Evolutionary conservation across 1,140 invertebrate species (phyloP), one percentile per base, ranked within the genome.

Genomic region (Portunus trituberculatus): DNA sequence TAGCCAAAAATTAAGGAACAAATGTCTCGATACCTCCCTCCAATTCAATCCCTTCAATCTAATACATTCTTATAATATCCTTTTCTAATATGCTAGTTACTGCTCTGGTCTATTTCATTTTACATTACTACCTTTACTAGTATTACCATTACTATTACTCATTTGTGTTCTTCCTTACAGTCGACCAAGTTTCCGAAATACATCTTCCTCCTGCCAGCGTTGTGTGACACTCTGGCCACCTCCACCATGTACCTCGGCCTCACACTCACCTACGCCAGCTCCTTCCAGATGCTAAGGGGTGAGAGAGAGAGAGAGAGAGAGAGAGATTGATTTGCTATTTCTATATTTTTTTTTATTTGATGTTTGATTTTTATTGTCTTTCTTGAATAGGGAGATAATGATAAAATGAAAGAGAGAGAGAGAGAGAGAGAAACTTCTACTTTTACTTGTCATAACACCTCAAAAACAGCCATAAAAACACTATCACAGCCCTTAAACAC

Each of bases 231-330:
- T 97, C 31, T 96, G 59, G 97, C 96, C 4, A 97, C 97, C 39
- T 97, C 97, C 0, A 96, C 97, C 0, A 97, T 98, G 97, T 98
- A 98, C 96, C 97, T 98, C 93, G 98, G 97, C 12, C 97, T 99
- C 28, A 99, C 98, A 96, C 97, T 99, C 96, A 99, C 99, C 0
- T 99, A 98, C 97, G 98, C 98, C 0, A 99, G 98, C 93, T 99
- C 99, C 96, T 99, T 99, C 97, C 99, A 99, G 97, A 99, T 99
- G 99, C 98, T 99, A 96, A 97, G 99, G 97, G 99, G 98, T 98
- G 88, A 31, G 29, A 28, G 76, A 39, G 31, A 28, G 25, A 14
- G 52, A n/a, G 32, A 48, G 28, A 93, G 31, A 4, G 16, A 48
- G 10, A 45, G 39, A 45, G 29, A n/a, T 46, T 92, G 8, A 2